These are phyloP conservation scores for Ammospiza maritima DNA, from an alignment of 2,797 vertebrate genomes.

Conservation along the genomic window DNA sequence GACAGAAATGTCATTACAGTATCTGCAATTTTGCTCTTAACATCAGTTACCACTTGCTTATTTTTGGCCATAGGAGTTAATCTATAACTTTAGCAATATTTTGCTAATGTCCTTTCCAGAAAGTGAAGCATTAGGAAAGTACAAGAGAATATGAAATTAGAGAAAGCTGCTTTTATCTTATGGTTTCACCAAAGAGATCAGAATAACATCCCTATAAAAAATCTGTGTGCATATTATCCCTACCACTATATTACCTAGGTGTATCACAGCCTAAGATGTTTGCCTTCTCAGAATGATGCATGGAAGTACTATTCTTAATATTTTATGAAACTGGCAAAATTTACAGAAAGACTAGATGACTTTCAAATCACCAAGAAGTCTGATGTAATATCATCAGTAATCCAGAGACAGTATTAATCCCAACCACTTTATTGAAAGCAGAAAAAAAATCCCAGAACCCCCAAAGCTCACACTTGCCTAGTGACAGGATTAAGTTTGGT, in stretches of 20 bases:
- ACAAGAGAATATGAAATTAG: neutral
- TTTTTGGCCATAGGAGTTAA: neutral
- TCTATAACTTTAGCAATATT: neutral
- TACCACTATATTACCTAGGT: neutral
- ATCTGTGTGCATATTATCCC: neutral
- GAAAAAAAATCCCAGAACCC: neutral
- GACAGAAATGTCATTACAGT: neutral
- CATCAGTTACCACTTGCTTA: neutral
- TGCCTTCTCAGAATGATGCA: neutral
- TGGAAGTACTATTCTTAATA: neutral
- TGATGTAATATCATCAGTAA: neutral
- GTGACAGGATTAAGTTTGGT: neutral
- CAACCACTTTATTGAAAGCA: neutral
- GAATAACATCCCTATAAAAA: neutral
- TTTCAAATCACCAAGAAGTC: neutral
- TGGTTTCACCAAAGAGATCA: neutral
- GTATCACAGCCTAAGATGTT: neutral
- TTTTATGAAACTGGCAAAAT: neutral
- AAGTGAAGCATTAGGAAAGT: neutral
- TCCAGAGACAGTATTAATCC: neutral
- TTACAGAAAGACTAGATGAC: neutral
- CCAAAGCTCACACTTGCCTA: neutral
- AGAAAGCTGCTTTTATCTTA: neutral
- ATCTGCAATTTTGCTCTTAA: neutral
- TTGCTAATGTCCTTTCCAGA: neutral